Base-by-base conservation (phyloP, 1,140 invertebrate species). In the Danaus plexippus region DNA sequence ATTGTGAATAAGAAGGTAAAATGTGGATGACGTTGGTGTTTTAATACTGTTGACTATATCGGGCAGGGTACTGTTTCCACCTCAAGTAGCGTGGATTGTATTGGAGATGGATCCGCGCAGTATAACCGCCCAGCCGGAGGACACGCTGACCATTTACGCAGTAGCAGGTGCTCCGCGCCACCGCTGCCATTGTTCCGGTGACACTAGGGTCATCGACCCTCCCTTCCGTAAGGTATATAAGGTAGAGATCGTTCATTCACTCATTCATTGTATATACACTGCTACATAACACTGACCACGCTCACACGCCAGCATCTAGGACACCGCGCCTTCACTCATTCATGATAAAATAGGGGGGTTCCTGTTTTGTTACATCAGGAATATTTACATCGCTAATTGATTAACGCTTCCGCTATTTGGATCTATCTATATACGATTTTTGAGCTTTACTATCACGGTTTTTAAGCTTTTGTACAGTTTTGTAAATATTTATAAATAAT, bases 101-200 rank as follows among this genome's bases (percentile, higher is more conserved):
- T 79, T 99, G 8, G 96, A 99, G 87, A 98, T 99, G 87, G 97
- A 98, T 73, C 90, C 95, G 0, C 91, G 94, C 52, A 97, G 96
- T 87, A 92, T 95, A 43, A 99, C 97, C 0, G 94, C 95, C 0
- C 97, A 99, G 82, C 91, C 93, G 0, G 97, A 99, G 86, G 97
- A 99, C 88, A 93, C 92, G 9, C 88, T 99, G 0, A 94, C 97
- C 65, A 88, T 98, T 10, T 98, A 93, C 95, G 77, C 77, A 15
- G 69, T 74, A 41, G 75, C 71, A 7, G 76, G 76, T 1, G 64
- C 71, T 4, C 77, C 80, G 0, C 69, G 68, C 11, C 72, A 74
- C 15, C 62, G 66, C 0, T 87, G 82, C 49, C 75, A 76, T 32
- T 78, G 77, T 54, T 46, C 66, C 10, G 68, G 61, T 46, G 75